Evolutionary conservation across 2,113 vertebrate species (phyloP).

Genomic region (Chaetura pelagica): DNA sequence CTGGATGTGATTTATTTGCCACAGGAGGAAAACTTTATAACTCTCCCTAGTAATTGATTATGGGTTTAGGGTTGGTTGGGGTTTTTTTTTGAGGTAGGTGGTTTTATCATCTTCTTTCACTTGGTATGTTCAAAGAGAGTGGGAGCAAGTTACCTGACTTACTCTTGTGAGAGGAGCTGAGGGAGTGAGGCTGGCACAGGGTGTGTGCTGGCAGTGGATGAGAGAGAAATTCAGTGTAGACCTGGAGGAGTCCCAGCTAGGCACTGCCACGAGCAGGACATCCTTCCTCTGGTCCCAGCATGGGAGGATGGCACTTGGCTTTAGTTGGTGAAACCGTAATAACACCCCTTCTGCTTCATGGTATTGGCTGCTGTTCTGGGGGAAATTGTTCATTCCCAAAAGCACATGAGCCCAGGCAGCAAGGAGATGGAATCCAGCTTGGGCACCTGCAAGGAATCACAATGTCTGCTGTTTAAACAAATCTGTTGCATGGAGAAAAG

Average conservation of each 20-base stretch:
- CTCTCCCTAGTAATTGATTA: not conserved
- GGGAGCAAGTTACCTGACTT: not conserved
- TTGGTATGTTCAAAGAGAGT: not conserved
- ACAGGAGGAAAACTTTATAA: not conserved
- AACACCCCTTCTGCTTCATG: rapidly evolving
- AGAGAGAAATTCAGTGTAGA: not conserved
- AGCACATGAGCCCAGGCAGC: not conserved
- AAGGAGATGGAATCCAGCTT: not conserved
- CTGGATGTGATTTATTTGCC: not conserved
- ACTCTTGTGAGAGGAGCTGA: not conserved
- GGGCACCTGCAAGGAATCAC: rapidly evolving
- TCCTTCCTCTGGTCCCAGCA: not conserved
- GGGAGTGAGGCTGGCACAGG: not conserved
- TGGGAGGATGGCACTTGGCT: not conserved
- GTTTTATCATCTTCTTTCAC: not conserved
- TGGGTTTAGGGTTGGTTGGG: not conserved
- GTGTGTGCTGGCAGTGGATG: not conserved
- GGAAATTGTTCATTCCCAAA: not conserved
- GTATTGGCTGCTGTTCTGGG: no score
- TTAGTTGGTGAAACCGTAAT: not conserved
- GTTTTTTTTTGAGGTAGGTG: not conserved
- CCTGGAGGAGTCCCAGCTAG: not conserved
- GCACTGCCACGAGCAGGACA: rapidly evolving
- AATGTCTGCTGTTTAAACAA: not conserved
- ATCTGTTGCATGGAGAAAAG: not conserved